phyloP scores from a whole-genome alignment of 2,113 vertebrate genomes.

The Albula goreensis region DNA sequence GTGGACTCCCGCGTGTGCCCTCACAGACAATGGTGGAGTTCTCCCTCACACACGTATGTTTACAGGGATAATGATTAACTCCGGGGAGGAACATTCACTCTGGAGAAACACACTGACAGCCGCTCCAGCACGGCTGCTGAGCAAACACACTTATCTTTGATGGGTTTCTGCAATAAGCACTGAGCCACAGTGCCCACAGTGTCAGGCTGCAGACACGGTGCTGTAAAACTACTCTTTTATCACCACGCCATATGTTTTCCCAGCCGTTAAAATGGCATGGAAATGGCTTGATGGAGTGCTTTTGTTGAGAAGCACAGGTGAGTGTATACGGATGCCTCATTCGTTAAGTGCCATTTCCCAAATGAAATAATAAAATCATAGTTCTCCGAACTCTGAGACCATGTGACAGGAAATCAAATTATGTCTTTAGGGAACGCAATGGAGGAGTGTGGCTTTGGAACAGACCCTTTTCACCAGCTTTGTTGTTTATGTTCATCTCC shows the following conservation, averaged over 20 bases:
- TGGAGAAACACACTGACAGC: constrained; percentile 44
- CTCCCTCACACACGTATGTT: constrained; percentile 27
- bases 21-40: neutral
- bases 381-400: neutral
- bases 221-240: neutral
- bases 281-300: neutral
- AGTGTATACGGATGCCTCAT: neutral
- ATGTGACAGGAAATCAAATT: neutral
- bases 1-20: neutral
- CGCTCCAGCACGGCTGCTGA: constrained; percentile 16
- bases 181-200: neutral
- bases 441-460: neutral
- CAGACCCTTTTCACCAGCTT: neutral
- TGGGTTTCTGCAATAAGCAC: constrained; percentile 24
- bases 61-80: constrained; percentile 70
- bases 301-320: neutral
- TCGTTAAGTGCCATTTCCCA: neutral
- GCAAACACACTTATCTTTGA: constrained; percentile 53
- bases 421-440: neutral
- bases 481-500: neutral
- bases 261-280: neutral
- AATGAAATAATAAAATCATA: neutral
- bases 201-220: neutral
- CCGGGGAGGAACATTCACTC: constrained; percentile 15
- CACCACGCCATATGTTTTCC: neutral